Conservation (phyloP, 1,140 invertebrate genomes). For the Drosophila carrolli region DNA sequence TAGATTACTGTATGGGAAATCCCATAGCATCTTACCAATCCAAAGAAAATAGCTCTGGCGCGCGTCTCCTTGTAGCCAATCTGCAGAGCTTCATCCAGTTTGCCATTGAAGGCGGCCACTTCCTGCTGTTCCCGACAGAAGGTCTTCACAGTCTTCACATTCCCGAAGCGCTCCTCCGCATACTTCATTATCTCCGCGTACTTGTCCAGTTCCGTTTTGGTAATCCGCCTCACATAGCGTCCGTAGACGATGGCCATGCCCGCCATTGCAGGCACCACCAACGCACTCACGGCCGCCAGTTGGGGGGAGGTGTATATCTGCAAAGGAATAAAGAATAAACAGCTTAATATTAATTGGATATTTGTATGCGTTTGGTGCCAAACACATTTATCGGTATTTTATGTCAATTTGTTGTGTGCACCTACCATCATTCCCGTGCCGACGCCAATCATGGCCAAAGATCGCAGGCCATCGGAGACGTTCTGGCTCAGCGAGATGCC, state of each 20-base stretch:
- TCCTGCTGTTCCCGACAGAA: slow-evolving; percentile 95
- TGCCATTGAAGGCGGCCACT: slow-evolving; percentile 88
- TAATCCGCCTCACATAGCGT: slow-evolving; percentile 93
- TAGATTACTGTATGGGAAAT: neutral
- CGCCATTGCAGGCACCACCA: slow-evolving; percentile 95
- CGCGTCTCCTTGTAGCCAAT: slow-evolving; percentile 95
- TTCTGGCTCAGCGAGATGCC: slow-evolving; percentile 97
- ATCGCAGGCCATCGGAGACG: slow-evolving; percentile 96
- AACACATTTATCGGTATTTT: no score
- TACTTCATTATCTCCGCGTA: slow-evolving; percentile 93
- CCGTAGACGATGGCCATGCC: slow-evolving; percentile 95
- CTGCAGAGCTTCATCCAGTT: slow-evolving; percentile 90
- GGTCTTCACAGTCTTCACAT: slow-evolving; percentile 96
- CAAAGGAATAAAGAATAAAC: neutral
- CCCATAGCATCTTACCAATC: slow-evolving; percentile 86
- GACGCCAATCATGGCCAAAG: slow-evolving; percentile 92
- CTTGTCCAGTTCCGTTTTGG: slow-evolving; percentile 92
- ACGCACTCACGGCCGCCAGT: slow-evolving; percentile 92
- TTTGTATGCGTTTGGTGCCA: no score
- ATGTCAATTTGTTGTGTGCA: no score
- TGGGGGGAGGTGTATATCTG: slow-evolving; percentile 96
- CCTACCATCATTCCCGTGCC: slow-evolving; percentile 97
- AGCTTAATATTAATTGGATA: no score
- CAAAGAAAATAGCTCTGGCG: slow-evolving; percentile 95
- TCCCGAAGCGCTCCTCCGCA: slow-evolving; percentile 96